A percentile compares a stretch with the other conserved stretches of the same genome.
phyloP scores from a whole-genome alignment of 2,888 invertebrate genomes.

The Eumerus sabulonum region DNA sequence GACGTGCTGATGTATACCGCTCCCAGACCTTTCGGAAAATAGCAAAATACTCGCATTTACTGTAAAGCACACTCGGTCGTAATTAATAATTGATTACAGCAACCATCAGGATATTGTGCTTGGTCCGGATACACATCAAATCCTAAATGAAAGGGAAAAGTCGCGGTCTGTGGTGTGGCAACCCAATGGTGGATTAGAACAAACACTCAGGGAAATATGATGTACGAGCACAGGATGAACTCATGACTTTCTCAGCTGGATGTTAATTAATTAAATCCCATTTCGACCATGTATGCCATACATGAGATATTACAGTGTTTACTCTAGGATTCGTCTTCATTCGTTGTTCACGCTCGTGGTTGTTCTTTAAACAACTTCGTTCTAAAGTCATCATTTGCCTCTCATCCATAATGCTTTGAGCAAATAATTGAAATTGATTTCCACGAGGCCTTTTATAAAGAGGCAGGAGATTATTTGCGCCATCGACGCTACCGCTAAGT shows the following conservation, averaged over 20 bases:
- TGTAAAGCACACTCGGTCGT: not conserved
- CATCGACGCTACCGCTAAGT: constrained; percentile 17
- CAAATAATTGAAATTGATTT: constrained; percentile 33
- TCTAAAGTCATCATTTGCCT: not conserved
- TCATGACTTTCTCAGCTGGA: not conserved
- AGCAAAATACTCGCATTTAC: too few relatives aligned
- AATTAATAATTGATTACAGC: constrained; percentile 41
- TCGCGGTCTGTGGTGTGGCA: not conserved
- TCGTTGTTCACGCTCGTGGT: too few relatives aligned
- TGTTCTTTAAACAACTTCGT: not conserved
- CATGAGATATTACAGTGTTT: too few relatives aligned
- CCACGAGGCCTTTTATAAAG: not conserved
- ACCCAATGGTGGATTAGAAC: not conserved
- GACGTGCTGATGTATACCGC: too few relatives aligned
- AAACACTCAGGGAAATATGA: not conserved
- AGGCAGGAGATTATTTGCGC: not conserved
- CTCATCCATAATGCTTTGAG: constrained; percentile 5
- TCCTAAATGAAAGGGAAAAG: not conserved
- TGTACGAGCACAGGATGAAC: not conserved
- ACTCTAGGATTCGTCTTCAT: too few relatives aligned
- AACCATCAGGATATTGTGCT: constrained; percentile 22
- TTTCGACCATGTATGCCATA: not conserved
- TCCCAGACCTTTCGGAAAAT: too few relatives aligned
- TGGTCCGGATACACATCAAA: constrained; percentile 21
- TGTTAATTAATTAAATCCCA: constrained; percentile 43